These are phyloP conservation scores for Trialeurodes vaporariorum DNA, from an alignment of 1,140 invertebrate genomes.

Conservation along the genomic window DNA sequence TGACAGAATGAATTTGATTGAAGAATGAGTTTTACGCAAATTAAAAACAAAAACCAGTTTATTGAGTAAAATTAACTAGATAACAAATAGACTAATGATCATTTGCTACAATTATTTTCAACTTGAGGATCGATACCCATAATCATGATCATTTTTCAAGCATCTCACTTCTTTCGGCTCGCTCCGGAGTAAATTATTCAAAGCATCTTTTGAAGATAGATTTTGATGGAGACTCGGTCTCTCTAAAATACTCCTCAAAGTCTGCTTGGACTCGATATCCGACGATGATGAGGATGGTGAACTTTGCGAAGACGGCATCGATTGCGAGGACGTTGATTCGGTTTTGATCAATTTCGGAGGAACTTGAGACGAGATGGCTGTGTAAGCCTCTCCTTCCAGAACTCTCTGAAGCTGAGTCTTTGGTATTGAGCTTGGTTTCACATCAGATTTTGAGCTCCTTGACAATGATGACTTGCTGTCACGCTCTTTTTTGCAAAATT, in stretches of 20 bases:
- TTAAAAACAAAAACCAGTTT: background rate
- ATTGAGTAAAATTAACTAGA: background rate
- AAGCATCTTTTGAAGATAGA: background rate
- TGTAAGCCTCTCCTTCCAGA: background rate
- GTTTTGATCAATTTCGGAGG: background rate
- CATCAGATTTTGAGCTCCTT: background rate
- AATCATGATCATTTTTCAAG: background rate
- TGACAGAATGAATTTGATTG: no score
- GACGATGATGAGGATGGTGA: background rate
- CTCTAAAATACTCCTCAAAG: background rate
- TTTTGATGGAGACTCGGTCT: background rate
- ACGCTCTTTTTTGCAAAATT: background rate
- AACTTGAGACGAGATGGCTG: background rate
- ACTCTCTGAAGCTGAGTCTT: background rate
- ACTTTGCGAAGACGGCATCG: background rate
- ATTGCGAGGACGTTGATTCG: background rate
- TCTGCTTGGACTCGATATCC: background rate
- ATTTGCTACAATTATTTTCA: background rate
- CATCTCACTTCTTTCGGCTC: background rate
- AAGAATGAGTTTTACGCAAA: no score
- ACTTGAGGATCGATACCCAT: background rate
- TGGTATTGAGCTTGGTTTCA: background rate
- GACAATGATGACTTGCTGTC: background rate
- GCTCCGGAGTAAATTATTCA: background rate
- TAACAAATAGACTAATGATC: no score